These are phyloP conservation scores for Perizoma flavofasciatum DNA, from an alignment of 2,888 invertebrate genomes.

Conservation along the genomic window DNA sequence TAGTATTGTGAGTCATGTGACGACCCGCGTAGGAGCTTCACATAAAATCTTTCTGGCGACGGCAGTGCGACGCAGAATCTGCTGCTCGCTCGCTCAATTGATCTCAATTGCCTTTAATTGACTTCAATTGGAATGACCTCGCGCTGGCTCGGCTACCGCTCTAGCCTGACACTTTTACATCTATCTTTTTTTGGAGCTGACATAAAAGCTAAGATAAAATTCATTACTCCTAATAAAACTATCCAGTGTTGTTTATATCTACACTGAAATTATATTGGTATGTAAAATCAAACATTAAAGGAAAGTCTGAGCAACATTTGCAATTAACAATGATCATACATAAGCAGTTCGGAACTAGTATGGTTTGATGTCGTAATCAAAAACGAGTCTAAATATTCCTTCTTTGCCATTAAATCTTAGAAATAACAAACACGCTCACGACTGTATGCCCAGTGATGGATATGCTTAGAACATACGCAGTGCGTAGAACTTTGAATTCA, in stretches of 20 bases:
- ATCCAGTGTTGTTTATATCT: slow-evolving; percentile 41
- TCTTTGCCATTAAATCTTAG: too few species aligned
- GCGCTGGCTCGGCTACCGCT: slow-evolving; percentile 77
- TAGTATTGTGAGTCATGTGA: slow-evolving; percentile 69
- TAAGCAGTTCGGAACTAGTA: too few species aligned
- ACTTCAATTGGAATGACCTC: slow-evolving; percentile 83
- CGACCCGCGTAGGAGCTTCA: slow-evolving; percentile 73
- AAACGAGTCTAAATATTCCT: too few species aligned
- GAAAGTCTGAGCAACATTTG: too few species aligned
- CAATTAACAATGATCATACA: too few species aligned
- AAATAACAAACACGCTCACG: too few species aligned
- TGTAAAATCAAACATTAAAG: too few species aligned
- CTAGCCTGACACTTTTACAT: slow-evolving; percentile 82
- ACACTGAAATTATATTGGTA: background rate
- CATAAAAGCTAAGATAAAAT: slow-evolving; percentile 75
- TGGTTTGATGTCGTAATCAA: too few species aligned
- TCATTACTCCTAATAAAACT: slow-evolving; percentile 65
- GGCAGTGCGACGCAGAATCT: slow-evolving; percentile 78
- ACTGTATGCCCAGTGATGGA: too few species aligned
- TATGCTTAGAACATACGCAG: too few species aligned
- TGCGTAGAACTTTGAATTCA: too few species aligned
- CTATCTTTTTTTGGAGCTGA: slow-evolving; percentile 81
- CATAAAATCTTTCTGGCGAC: slow-evolving; percentile 81
- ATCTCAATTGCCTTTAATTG: slow-evolving; percentile 81
- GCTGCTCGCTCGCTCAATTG: slow-evolving; percentile 81